Evolutionary conservation across 2,113 vertebrate species (phyloP), one percentile per base, ranked within the genome.

Genomic region (Pogona vitticeps): DNA sequence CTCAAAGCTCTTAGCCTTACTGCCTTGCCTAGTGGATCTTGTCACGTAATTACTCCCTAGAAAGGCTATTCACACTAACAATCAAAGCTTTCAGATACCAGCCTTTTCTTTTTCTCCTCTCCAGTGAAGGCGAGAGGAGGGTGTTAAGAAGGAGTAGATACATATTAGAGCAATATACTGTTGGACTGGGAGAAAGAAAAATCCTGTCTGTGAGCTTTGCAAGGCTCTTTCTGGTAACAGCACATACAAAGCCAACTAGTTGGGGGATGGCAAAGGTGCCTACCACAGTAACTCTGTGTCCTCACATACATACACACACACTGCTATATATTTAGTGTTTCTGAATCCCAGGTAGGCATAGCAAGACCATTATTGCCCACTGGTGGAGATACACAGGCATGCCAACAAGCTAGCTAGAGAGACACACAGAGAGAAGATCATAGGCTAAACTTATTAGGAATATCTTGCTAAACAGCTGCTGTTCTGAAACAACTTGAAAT

Each of bases 311-410:
- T 86, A 38, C 0, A 6, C 78, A 8, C 78, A 28, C 23, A 33
- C 38, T 31, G 2, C 12, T 70, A 80, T n/a, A 58, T 1, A 31
- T 79, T 88, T 80, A 42, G 21, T 67, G 23, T 70, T 71, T 87
- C 71, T 88, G 28, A 21, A 63, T 68, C 86, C 38, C 63, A 92
- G 83, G 77, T 9, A 65, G 79, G 67, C 38, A 86, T 90, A 90
- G 89, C 83, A 94, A 79, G 85, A 33, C 85, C 65, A 7, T 90
- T 85, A 76, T 61, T 92, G 92, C 92, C 94, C 90, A 87, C 92
- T 89, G 83, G 86, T 91, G 90, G 91, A 76, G 18, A 23, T 80
- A 80, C 15, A 82, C 59, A 76, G 88, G 76, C 33, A 91, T 83
- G 59, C 12, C 38, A 56, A 1, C n/a, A n/a, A n/a, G n/a, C 31